Evolutionary conservation across 2,113 vertebrate genomes (phyloP).

Genomic region (Thamnaconus septentrionalis): DNA sequence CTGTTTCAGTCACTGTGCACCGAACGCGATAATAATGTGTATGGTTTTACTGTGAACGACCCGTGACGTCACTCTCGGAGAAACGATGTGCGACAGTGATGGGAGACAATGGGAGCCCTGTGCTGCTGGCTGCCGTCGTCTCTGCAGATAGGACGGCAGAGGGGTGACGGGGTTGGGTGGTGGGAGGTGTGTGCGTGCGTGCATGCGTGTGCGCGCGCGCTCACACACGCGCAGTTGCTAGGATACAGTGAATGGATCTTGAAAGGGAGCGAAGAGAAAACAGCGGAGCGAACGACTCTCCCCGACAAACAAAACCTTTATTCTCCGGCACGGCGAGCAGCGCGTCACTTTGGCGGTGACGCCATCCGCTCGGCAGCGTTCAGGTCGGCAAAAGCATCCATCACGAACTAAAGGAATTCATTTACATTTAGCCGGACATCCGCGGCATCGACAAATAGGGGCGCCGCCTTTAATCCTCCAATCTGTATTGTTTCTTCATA

Average conservation of each 20-base stretch:
- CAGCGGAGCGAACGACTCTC: slow-evolving; percentile 49
- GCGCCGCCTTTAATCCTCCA: slow-evolving; percentile 53
- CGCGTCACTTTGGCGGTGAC: slow-evolving; percentile 42
- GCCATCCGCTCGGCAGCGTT: slow-evolving; percentile 1
- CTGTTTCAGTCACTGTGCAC: too few relatives aligned
- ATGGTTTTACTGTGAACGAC: too few relatives aligned
- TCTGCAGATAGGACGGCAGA: slow-evolving; percentile 34
- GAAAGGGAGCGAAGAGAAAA: slow-evolving; percentile 57
- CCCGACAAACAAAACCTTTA: slow-evolving; percentile 23
- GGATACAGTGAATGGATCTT: slow-evolving; percentile 70
- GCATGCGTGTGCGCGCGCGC: too few relatives aligned
- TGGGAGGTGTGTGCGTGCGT: background rate
- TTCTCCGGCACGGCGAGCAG: slow-evolving; percentile 39
- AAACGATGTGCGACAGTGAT: slow-evolving; percentile 40
- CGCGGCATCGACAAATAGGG: slow-evolving; percentile 51
- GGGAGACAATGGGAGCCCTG: slow-evolving; percentile 54
- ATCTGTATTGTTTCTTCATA: slow-evolving; percentile 60
- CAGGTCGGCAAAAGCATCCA: slow-evolving; percentile 15
- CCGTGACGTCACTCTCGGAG: too few relatives aligned
- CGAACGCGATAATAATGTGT: too few relatives aligned
- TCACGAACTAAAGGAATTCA: slow-evolving; percentile 52
- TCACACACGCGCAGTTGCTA: slow-evolving; percentile 62
- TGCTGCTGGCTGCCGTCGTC: slow-evolving; percentile 46
- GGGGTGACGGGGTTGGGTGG: background rate
- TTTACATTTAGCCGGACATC: slow-evolving; percentile 50